Evolutionary conservation across 1,140 invertebrate species (phyloP), one percentile per base, ranked within the genome.

Genomic region (Vollenhovia emeryi): DNA sequence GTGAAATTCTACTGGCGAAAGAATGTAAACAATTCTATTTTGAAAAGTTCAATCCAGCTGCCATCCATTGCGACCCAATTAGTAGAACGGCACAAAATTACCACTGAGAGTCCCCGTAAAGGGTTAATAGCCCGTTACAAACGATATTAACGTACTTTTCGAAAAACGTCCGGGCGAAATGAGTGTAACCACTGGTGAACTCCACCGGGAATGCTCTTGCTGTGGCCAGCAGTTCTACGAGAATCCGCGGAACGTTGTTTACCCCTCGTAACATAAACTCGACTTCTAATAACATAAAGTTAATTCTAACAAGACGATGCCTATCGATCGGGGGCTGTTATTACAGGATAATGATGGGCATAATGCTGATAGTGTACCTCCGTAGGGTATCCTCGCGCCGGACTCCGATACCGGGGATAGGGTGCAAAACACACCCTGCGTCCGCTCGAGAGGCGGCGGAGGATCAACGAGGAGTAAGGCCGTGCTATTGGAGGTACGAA

Each of bases 291-390:
- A 80, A 80, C 64, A 71, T 50, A 43, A 80, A 80, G 64, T 80
- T 80, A 71, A 80, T 71, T 80, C 48, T 27, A 57, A 66, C 9
- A 24, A 21, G 33, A 27, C 48, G 36, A 73, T 82, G 27, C n/a
- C 64, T 80, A 73, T 82, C 78, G 66, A 71, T 68, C 48, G 36
- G 45, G n/a, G 43, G 13, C 24, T 78, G 88, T 90, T 74, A 64
- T 82, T 30, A 50, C 55, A 50, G 75, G 59, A 74, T 78, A 89
- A 90, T 85, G 85, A 89, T 68, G 48, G 74, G 76, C 74, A 75
- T 89, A 85, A 90, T 82, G 73, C 48, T 55, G 75, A 13, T 57
- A 59, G 62, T 87, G 74, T 71, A n/a, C n/a, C n/a, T n/a, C 50
- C 57, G 50, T 6, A 21, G 36, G 24, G 5, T 45, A 69, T 69